Conservation (phyloP, 1,140 invertebrate genomes). For the Hormaphis cornu region DNA sequence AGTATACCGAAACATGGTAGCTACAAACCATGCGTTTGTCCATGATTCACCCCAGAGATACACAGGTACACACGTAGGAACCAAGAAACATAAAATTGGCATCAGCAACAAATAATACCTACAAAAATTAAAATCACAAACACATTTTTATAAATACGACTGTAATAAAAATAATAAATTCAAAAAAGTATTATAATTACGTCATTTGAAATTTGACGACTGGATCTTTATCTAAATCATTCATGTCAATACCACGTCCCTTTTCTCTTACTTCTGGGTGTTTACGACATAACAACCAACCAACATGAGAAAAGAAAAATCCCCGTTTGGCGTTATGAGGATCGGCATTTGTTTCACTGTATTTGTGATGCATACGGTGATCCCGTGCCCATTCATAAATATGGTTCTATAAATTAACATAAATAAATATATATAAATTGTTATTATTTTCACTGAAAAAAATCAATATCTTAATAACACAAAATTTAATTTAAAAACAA, state of each 20-base stretch:
- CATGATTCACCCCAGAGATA: slow-evolving; percentile 76
- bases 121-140: slow-evolving; percentile 38
- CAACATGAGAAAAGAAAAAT: slow-evolving; percentile 88
- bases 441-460: too few species aligned
- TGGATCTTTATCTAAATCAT: slow-evolving; percentile 73
- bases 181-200: slow-evolving; percentile 41
- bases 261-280: slow-evolving; percentile 74
- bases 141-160: background rate
- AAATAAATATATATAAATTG: background rate
- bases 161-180: background rate
- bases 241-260: slow-evolving; percentile 68
- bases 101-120: slow-evolving; percentile 76
- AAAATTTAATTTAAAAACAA: background rate
- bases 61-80: slow-evolving; percentile 76
- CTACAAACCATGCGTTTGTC: slow-evolving; percentile 69
- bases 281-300: slow-evolving; percentile 77
- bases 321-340: slow-evolving; percentile 64
- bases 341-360: slow-evolving; percentile 82
- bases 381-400: slow-evolving; percentile 56
- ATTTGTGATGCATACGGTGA: slow-evolving; percentile 86
- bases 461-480: too few species aligned
- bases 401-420: slow-evolving; percentile 60
- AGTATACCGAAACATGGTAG: slow-evolving; percentile 73
- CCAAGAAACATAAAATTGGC: slow-evolving; percentile 69
- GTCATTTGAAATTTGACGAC: slow-evolving; percentile 80